Base-by-base conservation (phyloP, 2,888 invertebrate genomes). In the Geotrupes spiniger region DNA sequence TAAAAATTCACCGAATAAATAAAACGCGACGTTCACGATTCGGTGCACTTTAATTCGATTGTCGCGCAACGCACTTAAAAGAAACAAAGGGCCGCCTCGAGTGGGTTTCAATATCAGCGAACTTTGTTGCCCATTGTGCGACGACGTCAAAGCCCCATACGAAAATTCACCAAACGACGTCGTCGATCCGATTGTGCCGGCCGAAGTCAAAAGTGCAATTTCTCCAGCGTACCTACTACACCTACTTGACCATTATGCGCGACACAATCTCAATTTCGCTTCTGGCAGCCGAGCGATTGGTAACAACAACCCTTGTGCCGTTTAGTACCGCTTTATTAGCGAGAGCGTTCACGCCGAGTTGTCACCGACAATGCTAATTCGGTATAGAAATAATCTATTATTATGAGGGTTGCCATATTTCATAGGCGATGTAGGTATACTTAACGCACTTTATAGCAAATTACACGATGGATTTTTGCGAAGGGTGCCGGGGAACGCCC, bases 321-420 rank as follows among this genome's bases (percentile, higher is more conserved):
- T 68, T 66, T 68, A 68, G 68, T 65, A 60, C 58, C 61, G 66
- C 68, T 70, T 69, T 69, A 70, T 70, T 70, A 70, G 68, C 56
- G 61, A 64, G 65, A 63, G 61, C 55, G 66, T 70, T 68, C 64
- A 68, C 67, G 62, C 62, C 63, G 63, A 65, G 62, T 68, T 64
- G 63, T 59, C 65, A 63, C 56, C 66, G 59, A 70, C 69, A 70
- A 70, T 68, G 61, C 68, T 66, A 47, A 69, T 69, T 69, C 65
- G 68, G 63, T 66, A 54, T 61, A 63, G 63, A 62, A 66, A 67
- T 66, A 62, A 61, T 62, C 60, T 53, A 51, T 56, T 56, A 50
- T 56, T 49, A 50, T 48, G 62, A 62, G 63, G 63, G 63, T 59
- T 57, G 61, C 62, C 61, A 58, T 57, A 59, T 60, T 59, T 60